Conservation (phyloP, 1,140 invertebrate genomes). For the Pseudomyrmex dendroicus region DNA sequence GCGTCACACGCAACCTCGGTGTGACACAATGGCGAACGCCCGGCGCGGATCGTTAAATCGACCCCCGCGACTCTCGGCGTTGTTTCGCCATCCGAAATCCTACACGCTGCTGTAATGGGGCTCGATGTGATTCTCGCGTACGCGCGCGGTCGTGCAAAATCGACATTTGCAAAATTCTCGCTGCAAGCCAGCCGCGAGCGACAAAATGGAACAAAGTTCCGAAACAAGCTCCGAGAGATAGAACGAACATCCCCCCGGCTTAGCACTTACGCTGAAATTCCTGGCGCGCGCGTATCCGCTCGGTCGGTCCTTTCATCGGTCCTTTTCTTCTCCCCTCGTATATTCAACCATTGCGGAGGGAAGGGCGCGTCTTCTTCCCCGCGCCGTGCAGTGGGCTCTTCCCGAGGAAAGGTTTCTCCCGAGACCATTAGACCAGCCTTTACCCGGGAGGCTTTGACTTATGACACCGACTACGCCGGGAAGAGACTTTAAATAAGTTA, state of each 20-base stretch:
- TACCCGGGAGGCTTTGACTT: slow-evolving; percentile 71
- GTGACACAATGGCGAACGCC: slow-evolving; percentile 8
- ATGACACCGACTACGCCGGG: slow-evolving; percentile 62
- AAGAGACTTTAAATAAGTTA: slow-evolving; percentile 73
- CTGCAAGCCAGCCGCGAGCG: background rate
- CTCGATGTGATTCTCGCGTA: background rate
- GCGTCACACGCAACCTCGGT: background rate
- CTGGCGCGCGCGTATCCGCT: slow-evolving; percentile 43
- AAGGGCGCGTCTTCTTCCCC: slow-evolving; percentile 1
- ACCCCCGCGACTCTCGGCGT: background rate
- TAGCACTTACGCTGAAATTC: slow-evolving; percentile 61
- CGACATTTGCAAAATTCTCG: slow-evolving; percentile 52
- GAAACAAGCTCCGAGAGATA: slow-evolving; percentile 44
- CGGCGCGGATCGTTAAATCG: slow-evolving; percentile 1
- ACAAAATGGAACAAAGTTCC: slow-evolving; percentile 33
- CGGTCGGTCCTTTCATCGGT: slow-evolving; percentile 50
- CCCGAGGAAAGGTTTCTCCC: slow-evolving; percentile 41
- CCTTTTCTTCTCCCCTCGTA: slow-evolving; percentile 18
- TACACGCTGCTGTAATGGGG: background rate
- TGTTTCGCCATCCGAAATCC: background rate
- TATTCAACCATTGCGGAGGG: slow-evolving; percentile 24
- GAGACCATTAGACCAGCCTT: slow-evolving; percentile 74
- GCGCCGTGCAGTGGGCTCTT: background rate
- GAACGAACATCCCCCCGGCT: slow-evolving; percentile 36
- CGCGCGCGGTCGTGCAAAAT: too few relatives aligned